Base-by-base conservation (phyloP, 2,113 vertebrate species). In the Pteruthius melanotis region DNA sequence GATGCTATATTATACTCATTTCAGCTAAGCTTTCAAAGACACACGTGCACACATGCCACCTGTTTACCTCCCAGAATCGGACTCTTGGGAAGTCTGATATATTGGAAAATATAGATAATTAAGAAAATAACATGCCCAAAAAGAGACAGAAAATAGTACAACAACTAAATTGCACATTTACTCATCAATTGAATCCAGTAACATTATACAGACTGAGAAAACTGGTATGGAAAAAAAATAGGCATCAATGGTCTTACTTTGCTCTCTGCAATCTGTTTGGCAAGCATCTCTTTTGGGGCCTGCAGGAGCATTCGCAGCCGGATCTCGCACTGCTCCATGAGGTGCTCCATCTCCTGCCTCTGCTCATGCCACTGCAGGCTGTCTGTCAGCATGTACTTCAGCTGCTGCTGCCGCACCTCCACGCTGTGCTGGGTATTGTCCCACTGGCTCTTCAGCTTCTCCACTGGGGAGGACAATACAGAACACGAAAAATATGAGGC, bases 381-480 rank as follows among this genome's bases (percentile, higher is more conserved):
- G 97, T 99, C 99, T 5, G 95, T 75, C 74, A 98, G 97, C 99
- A 99, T 99, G 92, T 97, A 94, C 80, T 99, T 98, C 68, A 99
- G 98, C 97, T 99, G 99, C 96, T 98, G 98, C 83, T 98, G 99
- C 11, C 99, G 98, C 26, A 98, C 74, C 96, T 99, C 99, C 4
- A 99, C 98, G 0, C 99, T 98, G 4, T 99, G 98, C 97, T 99
- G 98, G 1, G 99, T 99, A 77, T 44, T 98, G 93, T 99, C 99
- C 99, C 99, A 99, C 90, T 99, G 99, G 97, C 92, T 99, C 94
- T 98, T 99, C 9, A 99, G 98, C 95, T 97, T 99, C 89, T 99
- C 99, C 98, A 99, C 99, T 99, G 85, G 3, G 17, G 23, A 66
- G 15, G 7, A 60, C 27, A 83, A 79, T 1, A 57, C 3, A 56